Percentiles rank a stretch among this genome's conserved stretches.
These are phyloP conservation scores for Arvicanthis niloticus DNA, from an alignment of 2,113 vertebrate species.

Conservation along the genomic window DNA sequence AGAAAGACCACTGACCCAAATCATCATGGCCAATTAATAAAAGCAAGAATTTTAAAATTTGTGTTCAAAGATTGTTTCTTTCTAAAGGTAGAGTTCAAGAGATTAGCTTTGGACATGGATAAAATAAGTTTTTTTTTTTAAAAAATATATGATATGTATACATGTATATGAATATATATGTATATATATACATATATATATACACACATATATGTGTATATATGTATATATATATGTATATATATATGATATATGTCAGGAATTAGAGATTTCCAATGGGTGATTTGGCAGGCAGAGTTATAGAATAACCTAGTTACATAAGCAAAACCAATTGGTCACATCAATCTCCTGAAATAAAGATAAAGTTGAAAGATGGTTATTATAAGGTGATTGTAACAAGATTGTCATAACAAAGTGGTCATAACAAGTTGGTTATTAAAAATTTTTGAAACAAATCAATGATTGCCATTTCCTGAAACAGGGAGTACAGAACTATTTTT, in stretches of 20 bases:
- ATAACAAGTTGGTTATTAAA: neutral
- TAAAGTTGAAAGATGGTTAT: neutral
- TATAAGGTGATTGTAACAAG: neutral
- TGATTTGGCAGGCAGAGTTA: neutral
- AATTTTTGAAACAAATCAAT: neutral
- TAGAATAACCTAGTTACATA: neutral
- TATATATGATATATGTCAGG: neutral
- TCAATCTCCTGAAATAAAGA: neutral
- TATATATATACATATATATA: no score
- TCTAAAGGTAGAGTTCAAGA: neutral
- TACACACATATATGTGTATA: no score
- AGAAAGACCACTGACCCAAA: neutral
- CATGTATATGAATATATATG: no score
- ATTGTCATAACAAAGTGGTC: neutral
- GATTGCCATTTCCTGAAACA: neutral
- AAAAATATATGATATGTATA: no score
- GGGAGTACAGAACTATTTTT: neutral
- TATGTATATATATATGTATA: no score
- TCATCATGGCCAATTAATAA: neutral
- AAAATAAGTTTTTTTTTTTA: no score
- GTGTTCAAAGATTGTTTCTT: neutral
- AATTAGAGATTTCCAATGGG: neutral
- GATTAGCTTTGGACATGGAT: neutral
- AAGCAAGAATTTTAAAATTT: neutral
- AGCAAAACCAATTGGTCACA: neutral